phyloP scores from a whole-genome alignment of 2,113 vertebrate species.

The zebrafish (Danio rerio) region GRCz12tu NC_133179.1:11218501-11219000 shows the following conservation, averaged over 20 bases:
- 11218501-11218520: not conserved
- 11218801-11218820: not conserved
- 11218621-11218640: constrained; percentile 82
- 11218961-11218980: too few species aligned
- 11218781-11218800: not conserved
- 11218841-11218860: too few species aligned
- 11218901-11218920: too few species aligned
- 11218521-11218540: not conserved
- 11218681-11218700: constrained; percentile 85
- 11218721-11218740: constrained; percentile 58
- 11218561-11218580: constrained; percentile 54
- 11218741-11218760: constrained; percentile 62
- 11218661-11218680: constrained; percentile 82
- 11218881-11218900: too few species aligned
- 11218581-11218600: not conserved
- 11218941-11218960: too few species aligned
- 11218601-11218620: constrained; percentile 70
- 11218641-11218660: constrained; percentile 71
- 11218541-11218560: constrained; percentile 56
- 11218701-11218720: constrained; percentile 84
- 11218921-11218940: too few species aligned
- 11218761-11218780: not conserved
- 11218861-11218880: too few species aligned
- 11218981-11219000: too few species aligned
- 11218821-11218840: not conserved